Evolutionary conservation across 2,113 vertebrate species (phyloP), one percentile per base, ranked within the genome.

Genomic region (Anarrhichthys ocellatus): DNA sequence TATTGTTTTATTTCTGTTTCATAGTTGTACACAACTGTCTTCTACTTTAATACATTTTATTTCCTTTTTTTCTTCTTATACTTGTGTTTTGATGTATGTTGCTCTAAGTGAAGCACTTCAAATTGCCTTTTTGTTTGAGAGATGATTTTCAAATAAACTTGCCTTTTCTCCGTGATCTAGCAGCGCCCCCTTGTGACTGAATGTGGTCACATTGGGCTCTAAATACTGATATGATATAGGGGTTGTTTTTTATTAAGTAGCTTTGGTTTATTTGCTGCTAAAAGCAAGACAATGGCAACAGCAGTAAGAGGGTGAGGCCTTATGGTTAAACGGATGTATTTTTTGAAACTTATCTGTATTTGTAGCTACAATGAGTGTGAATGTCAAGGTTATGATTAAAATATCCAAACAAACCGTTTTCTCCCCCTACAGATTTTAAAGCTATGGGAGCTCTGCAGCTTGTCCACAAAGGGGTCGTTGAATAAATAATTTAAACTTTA

Each of bases 121-220:
- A n/a, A 17, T 42, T 58, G 46, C 20, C 14, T 22, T 18, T 52
- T 40, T 38, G 4, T 40, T 52, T 70, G 27, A 70, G 9, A n/a
- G 1, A 18, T 24, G 4, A 63, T 3, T 0, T 24, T 65, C 3
- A 64, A 65, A 11, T 24, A 9, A 73, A 59, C 17, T 15, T 22
- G 15, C 2, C 38, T 38, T 9, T 18, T 42, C 6, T 76, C 3
- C 3, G 42, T 77, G 58, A 40, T 63, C 8, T n/a, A 61, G 29
- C 46, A 83, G 81, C 85, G 10, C 87, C 81, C 73, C 42, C 89
- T 80, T 73, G 79, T 90, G 88, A 11, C 65, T 46, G 2, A 78
- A 56, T 36, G 10, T 17, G 71, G 29, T 70, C 13, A 15, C 9
- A 46, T n/a, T 40, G 20, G 14, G 11, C 38, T 27, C 10, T 3